Evolutionary conservation across 2,888 invertebrate species (phyloP).

Genomic region (Troilus luridus): DNA sequence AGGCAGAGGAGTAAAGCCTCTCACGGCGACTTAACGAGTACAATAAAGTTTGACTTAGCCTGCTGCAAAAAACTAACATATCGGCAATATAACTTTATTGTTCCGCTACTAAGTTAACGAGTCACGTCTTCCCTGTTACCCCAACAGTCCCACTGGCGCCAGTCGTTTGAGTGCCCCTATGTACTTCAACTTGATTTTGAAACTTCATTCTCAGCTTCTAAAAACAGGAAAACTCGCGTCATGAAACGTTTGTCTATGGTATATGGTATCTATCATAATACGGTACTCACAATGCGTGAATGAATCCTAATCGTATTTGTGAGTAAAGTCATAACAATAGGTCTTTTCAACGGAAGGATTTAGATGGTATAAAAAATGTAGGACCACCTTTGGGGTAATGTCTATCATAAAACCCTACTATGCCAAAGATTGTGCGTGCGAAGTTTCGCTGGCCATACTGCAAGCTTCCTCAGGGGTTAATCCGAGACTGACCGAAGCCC

Average conservation of each 20-base stretch:
- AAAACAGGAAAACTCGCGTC: background rate
- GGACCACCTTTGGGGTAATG: no score
- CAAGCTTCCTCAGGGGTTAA: no score
- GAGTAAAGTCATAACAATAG: no score
- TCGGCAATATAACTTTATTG: slow-evolving; percentile 47
- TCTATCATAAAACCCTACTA: no score
- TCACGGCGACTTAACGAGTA: background rate
- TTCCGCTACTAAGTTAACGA: background rate
- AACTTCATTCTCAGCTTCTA: background rate
- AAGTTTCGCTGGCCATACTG: no score
- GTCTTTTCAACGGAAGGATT: no score
- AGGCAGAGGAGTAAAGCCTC: background rate
- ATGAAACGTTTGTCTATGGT: background rate
- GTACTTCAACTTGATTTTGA: background rate
- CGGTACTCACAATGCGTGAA: no score
- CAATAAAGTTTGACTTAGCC: background rate
- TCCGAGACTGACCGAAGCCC: no score
- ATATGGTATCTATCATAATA: no score
- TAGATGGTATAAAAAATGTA: no score
- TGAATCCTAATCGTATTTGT: no score
- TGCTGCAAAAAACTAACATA: background rate
- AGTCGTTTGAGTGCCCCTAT: background rate
- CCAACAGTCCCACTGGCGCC: background rate
- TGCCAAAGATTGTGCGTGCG: no score
- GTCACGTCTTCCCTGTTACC: slow-evolving; percentile 17